phyloP scores from a whole-genome alignment of 2,797 vertebrate species.

The Merluccius polli region DNA sequence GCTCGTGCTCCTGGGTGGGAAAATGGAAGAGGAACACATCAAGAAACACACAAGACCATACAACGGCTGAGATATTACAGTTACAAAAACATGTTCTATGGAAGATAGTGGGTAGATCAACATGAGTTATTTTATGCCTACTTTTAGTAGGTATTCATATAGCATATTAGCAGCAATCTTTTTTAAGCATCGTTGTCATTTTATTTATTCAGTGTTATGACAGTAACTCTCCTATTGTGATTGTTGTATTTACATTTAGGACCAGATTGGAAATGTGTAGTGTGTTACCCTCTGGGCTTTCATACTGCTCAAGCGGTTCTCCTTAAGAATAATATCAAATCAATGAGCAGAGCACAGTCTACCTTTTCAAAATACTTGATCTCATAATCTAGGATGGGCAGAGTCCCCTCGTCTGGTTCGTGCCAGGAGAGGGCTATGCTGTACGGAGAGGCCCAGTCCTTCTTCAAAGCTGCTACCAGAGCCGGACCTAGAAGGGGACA shows the following conservation, averaged over 20 bases:
- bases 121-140: neutral
- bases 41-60: neutral
- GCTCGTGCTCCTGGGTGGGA: slow-evolving; percentile 81
- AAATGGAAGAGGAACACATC: neutral
- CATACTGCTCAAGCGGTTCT: neutral
- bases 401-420: slow-evolving; percentile 81
- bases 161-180: neutral
- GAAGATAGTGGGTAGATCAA: neutral
- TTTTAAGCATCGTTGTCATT: neutral
- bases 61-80: neutral
- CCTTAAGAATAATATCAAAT: neutral
- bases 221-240: neutral
- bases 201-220: neutral
- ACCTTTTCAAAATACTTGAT: slow-evolving; percentile 98
- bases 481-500: slow-evolving; percentile 80
- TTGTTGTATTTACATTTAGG: neutral
- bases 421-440: slow-evolving; percentile 96
- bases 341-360: slow-evolving; percentile 28
- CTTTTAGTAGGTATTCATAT: neutral
- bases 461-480: slow-evolving; percentile 86
- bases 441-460: slow-evolving; percentile 96
- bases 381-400: slow-evolving; percentile 90
- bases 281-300: neutral
- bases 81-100: neutral
- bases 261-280: neutral